A percentile compares a stretch with the other conserved stretches of the same genome.
phyloP scores from a whole-genome alignment of 2,888 invertebrate genomes.

The Corythucha ciliata region DNA sequence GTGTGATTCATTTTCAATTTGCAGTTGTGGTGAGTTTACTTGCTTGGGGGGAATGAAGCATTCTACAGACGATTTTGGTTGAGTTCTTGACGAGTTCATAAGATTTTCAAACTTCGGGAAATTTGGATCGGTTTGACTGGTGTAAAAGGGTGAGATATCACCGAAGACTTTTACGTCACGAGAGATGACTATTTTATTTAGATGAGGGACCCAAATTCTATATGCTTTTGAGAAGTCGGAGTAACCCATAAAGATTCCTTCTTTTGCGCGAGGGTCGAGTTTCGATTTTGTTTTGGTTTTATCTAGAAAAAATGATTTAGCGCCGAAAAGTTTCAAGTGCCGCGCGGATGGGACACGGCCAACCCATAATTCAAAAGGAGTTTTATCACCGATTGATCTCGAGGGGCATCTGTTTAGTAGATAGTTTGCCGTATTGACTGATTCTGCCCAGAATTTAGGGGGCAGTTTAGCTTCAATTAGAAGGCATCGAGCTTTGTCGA shows the following conservation, averaged over 20 bases:
- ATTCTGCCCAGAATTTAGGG: constrained; percentile 17
- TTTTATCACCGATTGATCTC: constrained; percentile 6
- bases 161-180: constrained; percentile 20
- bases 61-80: too few relatives aligned
- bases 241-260: constrained; percentile 17
- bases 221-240: constrained; percentile 14
- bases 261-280: constrained; percentile 11
- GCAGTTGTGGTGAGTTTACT: too few relatives aligned
- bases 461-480: constrained; percentile 10
- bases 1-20: too few relatives aligned
- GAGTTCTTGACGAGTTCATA: too few relatives aligned
- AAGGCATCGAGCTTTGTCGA: constrained; percentile 17
- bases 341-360: constrained; percentile 9
- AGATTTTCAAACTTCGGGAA: too few relatives aligned
- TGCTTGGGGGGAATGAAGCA: too few relatives aligned
- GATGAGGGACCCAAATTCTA: constrained; percentile 10
- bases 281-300: constrained; percentile 14
- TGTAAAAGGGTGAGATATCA: too few relatives aligned
- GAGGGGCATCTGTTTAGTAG: constrained; percentile 13
- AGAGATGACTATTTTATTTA: constrained; percentile 8
- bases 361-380: constrained; percentile 13
- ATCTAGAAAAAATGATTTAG: constrained; percentile 12
- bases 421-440: constrained; percentile 17
- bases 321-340: constrained; percentile 13
- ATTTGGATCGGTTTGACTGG: too few relatives aligned